Evolutionary conservation across 2,888 invertebrate genomes (phyloP), one percentile per base, ranked within the genome.

Genomic region (Timandra comae): DNA sequence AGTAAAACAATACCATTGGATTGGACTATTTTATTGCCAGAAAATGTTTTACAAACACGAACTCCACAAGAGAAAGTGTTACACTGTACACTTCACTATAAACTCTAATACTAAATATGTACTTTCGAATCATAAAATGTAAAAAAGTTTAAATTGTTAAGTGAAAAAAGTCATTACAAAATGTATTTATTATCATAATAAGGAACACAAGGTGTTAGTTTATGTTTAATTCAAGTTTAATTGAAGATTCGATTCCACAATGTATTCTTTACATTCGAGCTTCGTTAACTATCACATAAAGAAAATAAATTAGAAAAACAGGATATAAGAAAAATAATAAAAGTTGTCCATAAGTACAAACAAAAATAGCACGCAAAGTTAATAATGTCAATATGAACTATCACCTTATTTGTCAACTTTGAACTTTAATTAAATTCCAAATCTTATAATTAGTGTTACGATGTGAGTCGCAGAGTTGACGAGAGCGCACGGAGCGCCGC

Each of bases 21-120:
- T 82, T 80, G 78, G 75, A 85, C 84, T 85, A 79, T 84, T 82
- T 84, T 85, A 85, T 85, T 85, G 81, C 85, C 80, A 77, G 82
- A 82, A n/a, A 84, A 81, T 67, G 75, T 82, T 80, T 81, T 70
- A 80, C 73, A 78, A 79, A 81, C 79, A 81, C 78, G 69, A 57
- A 72, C 70, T 68, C n/a, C 59, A 44, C 46, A 53, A 52, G 54
- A 61, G 65, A 67, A 58, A 63, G 71, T 76, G 78, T 72, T 62
- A 66, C 76, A 66, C 78, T 81, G 78, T 82, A 84, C 81, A 79
- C 65, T 53, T 77, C 75, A 79, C 66, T 65, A 60, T 69, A 69
- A 56, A 57, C 16, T 68, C 75, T 81, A 77, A 72, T 67, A 76
- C 71, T 78, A 74, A 73, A 49, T 10, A 71, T 73, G 76, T 79